Base-by-base conservation (phyloP, 2,888 invertebrate genomes). In the Heliconius erato region DNA sequence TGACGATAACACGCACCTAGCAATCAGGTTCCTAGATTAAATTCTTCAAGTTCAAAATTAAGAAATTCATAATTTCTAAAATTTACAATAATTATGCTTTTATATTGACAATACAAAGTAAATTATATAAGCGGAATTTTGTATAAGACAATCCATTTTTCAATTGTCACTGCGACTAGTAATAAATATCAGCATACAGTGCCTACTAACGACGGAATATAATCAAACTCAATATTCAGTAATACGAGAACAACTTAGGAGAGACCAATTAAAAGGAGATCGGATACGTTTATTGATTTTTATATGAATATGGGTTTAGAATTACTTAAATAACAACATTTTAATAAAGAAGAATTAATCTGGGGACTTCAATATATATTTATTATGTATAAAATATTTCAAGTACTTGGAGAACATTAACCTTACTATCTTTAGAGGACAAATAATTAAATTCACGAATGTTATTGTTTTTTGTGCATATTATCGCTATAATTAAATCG, bases 1-100 rank as follows among this genome's bases (percentile, higher is more conserved):
- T 95, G 95, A 95, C 94, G 95, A 92, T 93, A 93, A 92, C 92
- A 91, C 87, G 89, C 89, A 89, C 92, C 92, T 92, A 94, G 91
- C 95, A 95, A 95, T 95, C 95, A 95, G 92, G 94, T 90, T 91
- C 89, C 89, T 90, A 91, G 91, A 93, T 91, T 86, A 86, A 90
- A 91, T 91, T 92, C 92, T 94, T 92, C 91, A 90, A 85, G 82
- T 81, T 83, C 78, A 81, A 67, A 77, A 76, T 63, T 40, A 35
- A n/a, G 76, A 63, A 40, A 32, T 19, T 35, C 3, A 9, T 14
- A 3, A 3, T n/a, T 40, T 3, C 28, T 54, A 19, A 28, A 54
- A 11, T 28, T 35, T 35, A 11, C 7, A 11, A 23, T 69, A 69
- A 4, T 19, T 44, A 23, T 49, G 0, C 44, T 14, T 23, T 7